Conservation (phyloP, 2,797 vertebrate genomes). For the Zalophus californianus region DNA sequence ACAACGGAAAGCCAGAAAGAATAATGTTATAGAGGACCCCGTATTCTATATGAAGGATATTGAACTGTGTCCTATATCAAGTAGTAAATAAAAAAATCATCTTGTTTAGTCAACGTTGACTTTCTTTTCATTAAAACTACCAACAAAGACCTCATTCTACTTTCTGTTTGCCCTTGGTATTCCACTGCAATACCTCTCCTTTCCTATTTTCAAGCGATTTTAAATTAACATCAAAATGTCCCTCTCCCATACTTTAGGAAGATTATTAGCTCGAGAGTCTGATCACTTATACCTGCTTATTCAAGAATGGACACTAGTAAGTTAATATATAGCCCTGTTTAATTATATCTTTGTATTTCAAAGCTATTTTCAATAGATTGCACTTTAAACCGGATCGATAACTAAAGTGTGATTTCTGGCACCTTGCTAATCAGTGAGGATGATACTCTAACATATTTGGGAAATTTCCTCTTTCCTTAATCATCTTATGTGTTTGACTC, state of each 20-base stretch:
- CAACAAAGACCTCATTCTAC: not conserved
- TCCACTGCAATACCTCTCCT: not conserved
- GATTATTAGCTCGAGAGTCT: not conserved
- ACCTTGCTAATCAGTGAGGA: not conserved
- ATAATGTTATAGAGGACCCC: not conserved
- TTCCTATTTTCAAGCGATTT: not conserved
- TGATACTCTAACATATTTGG: not conserved
- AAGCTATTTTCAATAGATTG: not conserved
- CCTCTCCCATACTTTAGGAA: not conserved
- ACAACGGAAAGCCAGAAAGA: not conserved
- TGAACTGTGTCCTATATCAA: not conserved
- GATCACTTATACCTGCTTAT: not conserved
- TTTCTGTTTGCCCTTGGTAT: not conserved
- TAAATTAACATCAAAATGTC: not conserved
- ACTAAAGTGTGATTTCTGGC: not conserved
- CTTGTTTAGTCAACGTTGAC: not conserved
- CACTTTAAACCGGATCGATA: not conserved
- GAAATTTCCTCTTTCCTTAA: not conserved
- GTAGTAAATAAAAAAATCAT: not conserved
- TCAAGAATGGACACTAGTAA: not conserved
- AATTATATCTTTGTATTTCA: constrained; percentile 1
- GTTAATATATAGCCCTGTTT: not conserved
- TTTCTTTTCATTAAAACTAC: constrained; percentile 32
- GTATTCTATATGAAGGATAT: not conserved
- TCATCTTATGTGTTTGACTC: not conserved